Percentiles rank a stretch among this genome's conserved stretches.
Evolutionary conservation across 2,797 vertebrate genomes (phyloP).

Genomic region (Myripristis murdjan): DNA sequence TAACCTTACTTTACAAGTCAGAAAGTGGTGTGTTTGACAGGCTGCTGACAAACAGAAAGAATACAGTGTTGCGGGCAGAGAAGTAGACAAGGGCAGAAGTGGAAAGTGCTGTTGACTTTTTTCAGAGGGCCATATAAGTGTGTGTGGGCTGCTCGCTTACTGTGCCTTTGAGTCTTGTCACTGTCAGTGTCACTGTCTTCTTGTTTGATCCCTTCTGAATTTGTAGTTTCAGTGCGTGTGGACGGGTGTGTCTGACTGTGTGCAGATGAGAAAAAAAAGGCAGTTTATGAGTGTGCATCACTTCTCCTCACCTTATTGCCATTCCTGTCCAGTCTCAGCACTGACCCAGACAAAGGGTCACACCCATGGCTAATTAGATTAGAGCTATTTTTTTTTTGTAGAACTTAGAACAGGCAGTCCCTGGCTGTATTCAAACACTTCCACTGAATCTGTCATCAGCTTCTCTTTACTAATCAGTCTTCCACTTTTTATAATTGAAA

Average conservation of each 20-base stretch:
- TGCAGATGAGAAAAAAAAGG: neutral
- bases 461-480: constrained; percentile 23
- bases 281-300: constrained; percentile 17
- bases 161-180: constrained; percentile 9
- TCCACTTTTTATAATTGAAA: constrained; percentile 22
- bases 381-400: constrained; percentile 54
- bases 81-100: constrained; percentile 12
- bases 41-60: constrained; percentile 17
- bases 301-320: constrained; percentile 48
- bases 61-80: constrained; percentile 28
- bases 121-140: constrained; percentile 4
- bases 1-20: constrained; percentile 5
- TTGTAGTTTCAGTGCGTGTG: constrained; percentile 20
- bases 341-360: constrained; percentile 72
- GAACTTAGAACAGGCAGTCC: constrained; percentile 36
- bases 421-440: constrained; percentile 44
- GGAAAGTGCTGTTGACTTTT: constrained; percentile 18
- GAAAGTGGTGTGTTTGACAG: constrained; percentile 24
- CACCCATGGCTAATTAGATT: constrained; percentile 74
- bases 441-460: constrained; percentile 33
- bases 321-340: constrained; percentile 58
- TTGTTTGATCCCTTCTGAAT: constrained; percentile 15
- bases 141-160: constrained; percentile 13
- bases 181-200: constrained; percentile 7
- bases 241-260: constrained; percentile 10